Evolutionary conservation across 2,888 invertebrate species (phyloP).

Genomic region (Watsonalla binaria): DNA sequence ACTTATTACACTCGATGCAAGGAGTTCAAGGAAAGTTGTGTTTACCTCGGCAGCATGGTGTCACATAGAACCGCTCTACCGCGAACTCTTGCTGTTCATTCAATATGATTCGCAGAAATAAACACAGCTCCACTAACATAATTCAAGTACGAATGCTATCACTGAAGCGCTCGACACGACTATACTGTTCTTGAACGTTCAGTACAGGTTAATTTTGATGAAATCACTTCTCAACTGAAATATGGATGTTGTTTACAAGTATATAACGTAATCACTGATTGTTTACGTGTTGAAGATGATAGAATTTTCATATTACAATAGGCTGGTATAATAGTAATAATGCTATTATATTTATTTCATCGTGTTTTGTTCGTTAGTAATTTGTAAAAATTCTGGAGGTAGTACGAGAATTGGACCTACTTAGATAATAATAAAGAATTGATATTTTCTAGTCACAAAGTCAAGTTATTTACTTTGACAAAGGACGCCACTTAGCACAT

Average conservation of each 20-base stretch:
- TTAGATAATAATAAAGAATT: no score
- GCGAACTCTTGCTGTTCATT: constrained; percentile 26
- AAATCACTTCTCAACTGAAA: background rate
- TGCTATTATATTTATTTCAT: constrained; percentile 1
- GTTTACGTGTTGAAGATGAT: background rate
- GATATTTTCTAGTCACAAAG: no score
- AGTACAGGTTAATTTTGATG: background rate
- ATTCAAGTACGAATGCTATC: background rate
- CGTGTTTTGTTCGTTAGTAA: no score
- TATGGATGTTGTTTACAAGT: background rate
- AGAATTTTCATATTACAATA: background rate
- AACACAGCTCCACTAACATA: constrained; percentile 30
- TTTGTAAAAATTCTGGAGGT: no score
- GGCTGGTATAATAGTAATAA: background rate
- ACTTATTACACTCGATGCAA: background rate
- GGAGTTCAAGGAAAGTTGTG: constrained; percentile 22
- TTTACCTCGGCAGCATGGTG: constrained; percentile 31
- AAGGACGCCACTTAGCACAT: no score
- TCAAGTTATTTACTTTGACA: no score
- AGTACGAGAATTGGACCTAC: no score
- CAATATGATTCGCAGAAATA: constrained; percentile 35
- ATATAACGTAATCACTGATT: background rate
- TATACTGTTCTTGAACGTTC: background rate
- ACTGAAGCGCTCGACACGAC: background rate
- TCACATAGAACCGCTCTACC: constrained; percentile 19